Percentiles rank a stretch among this genome's conserved stretches.
These are phyloP conservation scores for Mobula hypostoma DNA, from an alignment of 2,113 vertebrate species.

Conservation along the genomic window DNA sequence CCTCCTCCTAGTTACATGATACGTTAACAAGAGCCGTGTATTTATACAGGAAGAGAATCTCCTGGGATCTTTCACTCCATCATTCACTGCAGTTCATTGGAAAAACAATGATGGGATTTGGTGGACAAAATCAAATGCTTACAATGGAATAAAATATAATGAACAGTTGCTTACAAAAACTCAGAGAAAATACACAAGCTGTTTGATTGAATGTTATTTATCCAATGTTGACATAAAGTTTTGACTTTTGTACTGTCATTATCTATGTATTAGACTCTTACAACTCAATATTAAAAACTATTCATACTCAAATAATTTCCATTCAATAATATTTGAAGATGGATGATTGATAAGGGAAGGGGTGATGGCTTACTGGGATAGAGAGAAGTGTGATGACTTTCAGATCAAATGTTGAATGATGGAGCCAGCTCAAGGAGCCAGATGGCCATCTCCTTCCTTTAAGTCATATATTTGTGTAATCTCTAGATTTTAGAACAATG, in stretches of 20 bases:
- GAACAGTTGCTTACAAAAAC: neutral
- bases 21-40: neutral
- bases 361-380: no score
- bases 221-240: no score
- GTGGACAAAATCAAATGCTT: neutral
- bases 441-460: no score
- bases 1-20: neutral
- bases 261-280: neutral
- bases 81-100: neutral
- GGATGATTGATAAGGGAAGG: no score
- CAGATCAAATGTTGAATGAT: no score
- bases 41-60: neutral
- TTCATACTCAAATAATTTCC: neutral
- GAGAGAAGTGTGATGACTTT: no score
- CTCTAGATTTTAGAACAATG: no score
- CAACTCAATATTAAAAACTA: neutral
- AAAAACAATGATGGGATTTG: neutral
- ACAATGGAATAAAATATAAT: neutral
- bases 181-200: neutral
- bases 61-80: neutral
- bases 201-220: no score
- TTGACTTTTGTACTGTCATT: neutral
- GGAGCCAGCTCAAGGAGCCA: no score
- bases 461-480: no score
- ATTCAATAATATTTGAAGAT: neutral